Conservation (phyloP, 64 coral and sea anemone species). For the Orbicella faveolata region DNA sequence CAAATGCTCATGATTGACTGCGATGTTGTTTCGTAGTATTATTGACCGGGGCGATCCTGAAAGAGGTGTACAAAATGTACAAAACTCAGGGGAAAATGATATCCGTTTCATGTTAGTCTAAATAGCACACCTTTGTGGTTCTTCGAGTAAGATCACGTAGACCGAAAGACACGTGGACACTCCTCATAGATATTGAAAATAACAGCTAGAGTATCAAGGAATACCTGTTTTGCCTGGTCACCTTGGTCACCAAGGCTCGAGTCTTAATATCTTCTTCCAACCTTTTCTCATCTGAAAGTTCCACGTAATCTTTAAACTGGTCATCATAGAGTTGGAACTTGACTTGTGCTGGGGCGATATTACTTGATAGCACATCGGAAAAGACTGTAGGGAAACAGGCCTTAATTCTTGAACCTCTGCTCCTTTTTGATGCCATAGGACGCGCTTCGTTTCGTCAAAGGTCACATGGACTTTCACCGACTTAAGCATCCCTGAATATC, state of each 20-base stretch:
- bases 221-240: neutral
- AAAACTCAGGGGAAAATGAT: too few species aligned
- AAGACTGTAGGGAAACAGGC: neutral
- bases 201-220: too few species aligned
- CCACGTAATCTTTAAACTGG: neutral
- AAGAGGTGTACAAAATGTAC: too few species aligned
- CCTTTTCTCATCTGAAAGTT: neutral
- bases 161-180: too few species aligned
- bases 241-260: neutral
- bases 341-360: neutral
- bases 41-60: too few species aligned
- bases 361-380: neutral
- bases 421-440: neutral
- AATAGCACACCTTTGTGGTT: too few species aligned
- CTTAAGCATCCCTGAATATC: neutral
- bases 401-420: neutral
- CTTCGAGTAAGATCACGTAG: too few species aligned
- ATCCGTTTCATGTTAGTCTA: too few species aligned
- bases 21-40: too few species aligned
- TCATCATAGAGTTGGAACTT: constrained; percentile 3
- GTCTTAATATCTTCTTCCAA: neutral
- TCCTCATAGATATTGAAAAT: too few species aligned
- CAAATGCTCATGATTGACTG: too few species aligned
- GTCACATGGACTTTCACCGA: neutral
- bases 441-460: neutral